phyloP scores from a whole-genome alignment of 2,888 invertebrate species.

The Drosophila peninsularis region DNA sequence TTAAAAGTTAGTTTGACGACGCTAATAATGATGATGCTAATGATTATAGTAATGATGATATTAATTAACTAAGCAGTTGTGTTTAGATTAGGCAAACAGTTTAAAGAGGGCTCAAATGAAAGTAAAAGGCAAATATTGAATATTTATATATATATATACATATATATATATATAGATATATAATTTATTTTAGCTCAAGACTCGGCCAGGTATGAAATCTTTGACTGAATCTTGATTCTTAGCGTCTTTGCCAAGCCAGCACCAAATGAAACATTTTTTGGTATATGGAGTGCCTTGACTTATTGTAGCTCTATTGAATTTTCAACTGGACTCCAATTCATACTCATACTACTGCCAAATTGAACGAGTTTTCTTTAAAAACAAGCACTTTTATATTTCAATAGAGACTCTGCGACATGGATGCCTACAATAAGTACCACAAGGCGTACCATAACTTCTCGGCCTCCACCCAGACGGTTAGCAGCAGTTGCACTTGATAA shows the following conservation, averaged over 20 bases:
- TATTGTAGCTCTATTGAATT: background rate
- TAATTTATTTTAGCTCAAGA: no score
- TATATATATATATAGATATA: no score
- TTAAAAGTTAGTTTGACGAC: slow-evolving; percentile 7
- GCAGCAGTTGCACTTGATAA: background rate
- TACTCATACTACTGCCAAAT: background rate
- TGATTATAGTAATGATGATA: background rate
- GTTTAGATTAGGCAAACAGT: background rate
- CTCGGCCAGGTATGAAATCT: no score
- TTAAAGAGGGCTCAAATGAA: background rate
- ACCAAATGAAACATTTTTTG: no score
- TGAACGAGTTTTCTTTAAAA: background rate
- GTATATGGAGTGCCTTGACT: background rate
- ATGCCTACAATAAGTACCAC: background rate
- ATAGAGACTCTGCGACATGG: background rate
- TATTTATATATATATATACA: background rate
- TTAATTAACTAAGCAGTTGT: background rate
- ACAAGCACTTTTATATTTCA: background rate
- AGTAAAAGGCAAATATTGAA: background rate
- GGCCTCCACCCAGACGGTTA: background rate
- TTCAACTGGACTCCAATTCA: background rate
- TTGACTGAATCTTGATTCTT: no score
- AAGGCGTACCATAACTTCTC: background rate
- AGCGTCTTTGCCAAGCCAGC: no score
- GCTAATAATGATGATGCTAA: background rate